A percentile compares a stretch with the other conserved stretches of the same genome.
Conservation (phyloP, 1,140 invertebrate species). For the Microplitis mediator region DNA sequence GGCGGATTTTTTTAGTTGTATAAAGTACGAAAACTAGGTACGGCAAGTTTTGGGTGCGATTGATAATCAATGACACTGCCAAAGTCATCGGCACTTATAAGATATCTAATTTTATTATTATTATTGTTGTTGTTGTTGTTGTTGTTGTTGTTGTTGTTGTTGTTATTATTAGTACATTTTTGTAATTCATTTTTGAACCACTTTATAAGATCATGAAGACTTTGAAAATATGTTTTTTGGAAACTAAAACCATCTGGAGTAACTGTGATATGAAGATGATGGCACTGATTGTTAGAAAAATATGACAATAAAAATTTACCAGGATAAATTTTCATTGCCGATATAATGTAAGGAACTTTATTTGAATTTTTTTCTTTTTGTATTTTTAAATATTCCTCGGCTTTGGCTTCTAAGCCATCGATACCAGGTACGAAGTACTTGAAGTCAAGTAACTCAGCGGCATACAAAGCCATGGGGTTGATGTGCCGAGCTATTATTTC, state of each 20-base stretch:
- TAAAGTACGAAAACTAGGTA: too few species aligned
- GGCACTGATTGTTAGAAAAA: slow-evolving; percentile 80
- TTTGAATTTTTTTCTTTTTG: slow-evolving; percentile 85
- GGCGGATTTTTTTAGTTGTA: too few species aligned
- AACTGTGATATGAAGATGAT: slow-evolving; percentile 92
- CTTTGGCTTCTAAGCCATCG: slow-evolving; percentile 78
- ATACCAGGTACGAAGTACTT: slow-evolving; percentile 85
- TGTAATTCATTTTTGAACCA: slow-evolving; percentile 98
- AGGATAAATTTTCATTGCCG: slow-evolving; percentile 85
- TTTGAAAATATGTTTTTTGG: slow-evolving; percentile 85
- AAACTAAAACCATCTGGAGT: slow-evolving; percentile 93
- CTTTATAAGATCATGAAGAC: slow-evolving; percentile 80
- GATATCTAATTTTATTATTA: too few species aligned
- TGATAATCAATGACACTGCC: too few species aligned
- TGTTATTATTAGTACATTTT: slow-evolving; percentile 33
- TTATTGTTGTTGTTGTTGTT: too few species aligned
- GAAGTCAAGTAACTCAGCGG: slow-evolving; percentile 88
- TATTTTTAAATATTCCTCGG: slow-evolving; percentile 85
- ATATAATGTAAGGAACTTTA: slow-evolving; percentile 92
- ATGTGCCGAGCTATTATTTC: slow-evolving; percentile 98
- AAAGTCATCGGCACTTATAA: too few species aligned
- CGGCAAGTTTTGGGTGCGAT: too few species aligned
- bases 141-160: too few species aligned
- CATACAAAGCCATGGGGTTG: slow-evolving; percentile 93
- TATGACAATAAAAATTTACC: slow-evolving; percentile 96